phyloP scores from a whole-genome alignment of 2,113 vertebrate genomes.

The Calidris pygmaea region DNA sequence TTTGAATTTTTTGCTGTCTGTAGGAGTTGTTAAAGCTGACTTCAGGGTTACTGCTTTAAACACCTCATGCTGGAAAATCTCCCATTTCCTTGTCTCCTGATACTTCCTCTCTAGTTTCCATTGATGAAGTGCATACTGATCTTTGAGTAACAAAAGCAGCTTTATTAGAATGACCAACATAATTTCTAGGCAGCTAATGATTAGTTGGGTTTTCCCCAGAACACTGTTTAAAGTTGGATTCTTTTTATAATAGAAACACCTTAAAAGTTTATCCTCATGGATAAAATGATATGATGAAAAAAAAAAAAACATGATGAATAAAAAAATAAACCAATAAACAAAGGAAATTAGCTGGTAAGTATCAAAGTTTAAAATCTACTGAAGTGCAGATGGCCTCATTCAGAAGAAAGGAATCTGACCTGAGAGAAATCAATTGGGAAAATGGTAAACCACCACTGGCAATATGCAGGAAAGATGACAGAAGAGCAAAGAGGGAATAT shows the following conservation, averaged over 20 bases:
- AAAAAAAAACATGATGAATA: neutral
- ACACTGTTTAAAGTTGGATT: neutral
- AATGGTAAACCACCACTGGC: neutral
- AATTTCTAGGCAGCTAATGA: neutral
- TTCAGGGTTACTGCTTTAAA: constrained; percentile 18
- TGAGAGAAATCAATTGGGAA: neutral
- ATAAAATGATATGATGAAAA: neutral
- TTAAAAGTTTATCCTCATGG: neutral
- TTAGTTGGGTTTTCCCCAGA: neutral
- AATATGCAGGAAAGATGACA: neutral
- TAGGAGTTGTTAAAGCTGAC: neutral
- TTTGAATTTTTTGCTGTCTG: constrained; percentile 22
- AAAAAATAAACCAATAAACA: neutral
- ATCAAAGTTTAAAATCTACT: neutral
- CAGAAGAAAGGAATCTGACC: neutral
- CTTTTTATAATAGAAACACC: neutral
- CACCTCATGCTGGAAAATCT: neutral
- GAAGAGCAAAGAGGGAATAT: neutral
- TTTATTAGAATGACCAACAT: neutral
- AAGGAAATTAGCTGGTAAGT: neutral
- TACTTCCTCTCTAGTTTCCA: neutral
- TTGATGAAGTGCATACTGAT: neutral
- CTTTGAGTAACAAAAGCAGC: neutral
- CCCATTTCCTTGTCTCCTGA: neutral
- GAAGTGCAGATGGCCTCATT: neutral